Base-by-base conservation (phyloP, 2,113 vertebrate species). In the Ctenomys sociabilis region DNA sequence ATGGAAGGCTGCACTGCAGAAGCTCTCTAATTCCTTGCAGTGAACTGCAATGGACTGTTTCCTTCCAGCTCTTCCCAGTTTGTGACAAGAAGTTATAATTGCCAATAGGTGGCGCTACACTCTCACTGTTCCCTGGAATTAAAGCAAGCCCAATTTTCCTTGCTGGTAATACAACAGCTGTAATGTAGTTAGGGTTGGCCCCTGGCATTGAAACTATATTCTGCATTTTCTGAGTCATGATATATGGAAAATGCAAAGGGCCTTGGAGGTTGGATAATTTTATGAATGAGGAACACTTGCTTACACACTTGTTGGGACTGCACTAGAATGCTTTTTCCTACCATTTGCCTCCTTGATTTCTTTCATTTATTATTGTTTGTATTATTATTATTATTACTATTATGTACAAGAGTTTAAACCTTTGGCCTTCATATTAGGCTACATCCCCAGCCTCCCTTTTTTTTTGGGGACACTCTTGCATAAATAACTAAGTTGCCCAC, bases 61-160 rank as follows among this genome's bases (percentile, higher is more conserved):
- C 12, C 49, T 95, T 88, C 12, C 49, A 90, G 49, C 40, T 93
- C 68, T 72, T 84, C 5, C 19, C 17, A 28, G 43, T 73, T 95
- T 95, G 66, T 75, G 49, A 73, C 35, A 66, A 26, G 83, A 92
- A 94, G 95, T 68, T 49, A 3, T 8, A 52, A 14, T 61, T 68
- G 82, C 91, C 98, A 89, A 96, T 11, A 98, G 98, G 90, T 98
- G 98, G 98, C 40, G 98, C 98, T 98, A 0, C 96, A 93, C 94
- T 96, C 97, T 93, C 64, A 91, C 93, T 83, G 40, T 96, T 97
- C 43, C 40, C 85, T 63, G 77, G 57, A 37, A 30, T 0, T 13
- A 9, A 43, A 59, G 35, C 1, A 16, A 32, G 1, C 40, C 40
- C 13, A 16, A 4, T 68, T 81, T 81, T 94, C 49, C 68, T 52